Evolutionary conservation across 2,797 vertebrate species (phyloP).

Genomic region (Gila robusta): DNA sequence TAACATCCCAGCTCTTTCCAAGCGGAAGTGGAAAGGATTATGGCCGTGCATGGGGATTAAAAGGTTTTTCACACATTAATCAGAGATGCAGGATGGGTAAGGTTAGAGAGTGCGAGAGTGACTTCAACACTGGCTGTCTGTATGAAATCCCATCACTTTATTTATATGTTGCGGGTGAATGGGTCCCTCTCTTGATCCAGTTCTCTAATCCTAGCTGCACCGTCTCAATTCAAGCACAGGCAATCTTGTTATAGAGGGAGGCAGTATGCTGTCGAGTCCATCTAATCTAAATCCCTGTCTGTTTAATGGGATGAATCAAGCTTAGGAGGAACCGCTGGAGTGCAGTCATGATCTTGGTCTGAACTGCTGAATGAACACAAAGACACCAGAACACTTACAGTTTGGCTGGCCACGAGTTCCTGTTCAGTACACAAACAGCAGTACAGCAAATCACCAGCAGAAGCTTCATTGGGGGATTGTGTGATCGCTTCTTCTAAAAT

Average conservation of each 20-base stretch:
- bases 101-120: conserved; percentile 25
- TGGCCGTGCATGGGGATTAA: conserved; percentile 14
- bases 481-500: background rate
- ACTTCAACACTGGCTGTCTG: conserved; percentile 24
- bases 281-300: conserved; percentile 49
- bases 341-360: conserved; percentile 20
- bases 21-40: conserved; percentile 35
- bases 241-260: conserved; percentile 37
- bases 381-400: conserved; percentile 13
- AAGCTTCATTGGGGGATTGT: background rate
- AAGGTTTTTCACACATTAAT: conserved; percentile 41
- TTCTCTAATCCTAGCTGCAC: conserved; percentile 21
- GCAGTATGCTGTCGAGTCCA: conserved; percentile 37
- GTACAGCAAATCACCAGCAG: background rate
- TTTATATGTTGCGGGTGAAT: conserved; percentile 22
- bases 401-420: background rate
- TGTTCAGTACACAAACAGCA: conserved; percentile 5
- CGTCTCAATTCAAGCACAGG: conserved; percentile 26
- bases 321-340: conserved; percentile 23
- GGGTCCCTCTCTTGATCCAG: conserved; percentile 12
- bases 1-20: conserved; percentile 32
- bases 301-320: conserved; percentile 51
- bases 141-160: conserved; percentile 44
- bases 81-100: conserved; percentile 28
- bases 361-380: conserved; percentile 4